Evolutionary conservation across 2,888 invertebrate species (phyloP).

Genomic region (Lasioglossum zephyrum): DNA sequence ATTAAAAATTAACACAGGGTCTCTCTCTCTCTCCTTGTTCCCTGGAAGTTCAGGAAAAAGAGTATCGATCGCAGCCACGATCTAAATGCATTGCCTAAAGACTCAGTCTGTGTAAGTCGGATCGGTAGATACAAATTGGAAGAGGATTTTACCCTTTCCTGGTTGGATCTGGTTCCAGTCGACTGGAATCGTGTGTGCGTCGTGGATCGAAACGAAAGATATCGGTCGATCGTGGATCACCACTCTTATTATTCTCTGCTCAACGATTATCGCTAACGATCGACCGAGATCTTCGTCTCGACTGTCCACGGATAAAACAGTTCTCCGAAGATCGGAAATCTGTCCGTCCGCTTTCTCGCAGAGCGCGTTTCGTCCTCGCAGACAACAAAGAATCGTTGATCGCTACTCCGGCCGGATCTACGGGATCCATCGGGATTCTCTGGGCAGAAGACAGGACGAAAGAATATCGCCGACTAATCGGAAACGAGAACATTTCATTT

Average conservation of each 20-base stretch:
- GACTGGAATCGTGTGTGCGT: constrained; percentile 7
- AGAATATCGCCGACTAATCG: background rate
- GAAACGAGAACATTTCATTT: background rate
- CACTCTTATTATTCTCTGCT: background rate
- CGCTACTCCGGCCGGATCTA: background rate
- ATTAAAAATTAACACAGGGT: background rate
- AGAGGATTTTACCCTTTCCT: constrained; percentile 45
- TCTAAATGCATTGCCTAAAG: constrained; percentile 47
- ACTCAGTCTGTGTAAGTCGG: constrained; percentile 55
- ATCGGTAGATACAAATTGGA: constrained; percentile 53
- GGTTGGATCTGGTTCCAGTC: background rate
- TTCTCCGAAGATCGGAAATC: background rate
- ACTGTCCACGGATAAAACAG: background rate
- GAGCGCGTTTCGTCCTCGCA: background rate
- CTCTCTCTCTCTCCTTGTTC: background rate
- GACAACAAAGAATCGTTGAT: background rate
- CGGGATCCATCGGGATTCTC: background rate
- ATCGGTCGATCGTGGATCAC: background rate
- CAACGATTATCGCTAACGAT: background rate
- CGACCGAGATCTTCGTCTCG: background rate
- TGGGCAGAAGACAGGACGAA: background rate
- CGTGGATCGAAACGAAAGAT: background rate
- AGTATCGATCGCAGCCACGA: constrained; percentile 41
- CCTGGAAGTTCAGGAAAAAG: constrained; percentile 44
- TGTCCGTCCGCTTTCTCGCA: background rate